Evolutionary conservation across 2,797 vertebrate genomes (phyloP).

Genomic region (Diglossa cyanea): DNA sequence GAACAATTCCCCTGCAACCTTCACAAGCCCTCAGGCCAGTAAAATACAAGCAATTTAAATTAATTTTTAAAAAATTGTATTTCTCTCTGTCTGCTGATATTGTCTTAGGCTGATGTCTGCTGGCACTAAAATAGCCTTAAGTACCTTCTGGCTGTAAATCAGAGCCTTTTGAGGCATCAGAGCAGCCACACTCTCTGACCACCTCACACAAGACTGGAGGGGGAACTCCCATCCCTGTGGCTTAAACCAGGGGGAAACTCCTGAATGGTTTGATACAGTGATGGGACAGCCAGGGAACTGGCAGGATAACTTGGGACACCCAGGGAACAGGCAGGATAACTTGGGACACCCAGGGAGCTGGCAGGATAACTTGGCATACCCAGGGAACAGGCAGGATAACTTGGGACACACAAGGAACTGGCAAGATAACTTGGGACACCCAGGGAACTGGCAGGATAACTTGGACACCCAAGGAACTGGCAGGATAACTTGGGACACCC

Average conservation of each 20-base stretch:
- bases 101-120: not conserved
- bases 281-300: not conserved
- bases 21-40: not conserved
- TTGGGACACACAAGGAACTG: no score
- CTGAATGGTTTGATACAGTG: accelerated
- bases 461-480: accelerated
- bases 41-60: not conserved
- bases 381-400: not conserved
- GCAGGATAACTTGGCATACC: not conserved
- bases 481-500: not conserved
- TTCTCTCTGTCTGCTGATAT: not conserved
- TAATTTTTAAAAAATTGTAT: accelerated
- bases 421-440: no score
- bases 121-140: not conserved
- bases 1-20: not conserved
- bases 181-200: not conserved
- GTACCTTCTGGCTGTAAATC: not conserved
- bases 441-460: not conserved
- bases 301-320: not conserved
- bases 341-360: not conserved
- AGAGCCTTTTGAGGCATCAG: not conserved
- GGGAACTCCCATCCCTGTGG: not conserved
- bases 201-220: not conserved
- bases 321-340: not conserved
- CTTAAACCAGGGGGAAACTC: not conserved